Percentiles rank a stretch among this genome's conserved stretches.
These are phyloP conservation scores for Notechis scutatus DNA, from an alignment of 2,113 vertebrate species.

Conservation along the genomic window DNA sequence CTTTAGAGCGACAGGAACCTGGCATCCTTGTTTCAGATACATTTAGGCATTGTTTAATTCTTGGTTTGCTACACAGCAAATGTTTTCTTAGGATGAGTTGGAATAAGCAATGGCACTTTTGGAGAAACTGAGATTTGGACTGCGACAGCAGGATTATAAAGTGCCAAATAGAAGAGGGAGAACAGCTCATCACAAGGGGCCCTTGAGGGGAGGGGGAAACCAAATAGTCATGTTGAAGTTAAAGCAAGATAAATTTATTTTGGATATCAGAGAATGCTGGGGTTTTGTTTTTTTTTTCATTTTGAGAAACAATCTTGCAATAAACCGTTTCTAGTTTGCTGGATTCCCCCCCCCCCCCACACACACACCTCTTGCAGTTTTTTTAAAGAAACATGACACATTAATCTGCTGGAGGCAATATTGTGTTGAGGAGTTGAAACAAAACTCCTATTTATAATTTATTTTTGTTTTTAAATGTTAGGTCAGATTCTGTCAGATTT, in stretches of 20 bases:
- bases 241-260: background rate
- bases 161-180: background rate
- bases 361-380: background rate
- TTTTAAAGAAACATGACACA: background rate
- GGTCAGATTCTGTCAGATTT: background rate
- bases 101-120: background rate
- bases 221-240: background rate
- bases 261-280: background rate
- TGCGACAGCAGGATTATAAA: background rate
- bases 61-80: background rate
- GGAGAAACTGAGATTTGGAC: background rate
- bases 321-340: background rate
- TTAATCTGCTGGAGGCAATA: background rate
- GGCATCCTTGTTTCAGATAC: background rate
- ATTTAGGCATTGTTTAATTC: background rate
- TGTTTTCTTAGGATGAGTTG: background rate
- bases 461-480: background rate
- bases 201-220: background rate
- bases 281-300: background rate
- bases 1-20: background rate
- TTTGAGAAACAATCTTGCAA: constrained; percentile 5
- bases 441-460: background rate
- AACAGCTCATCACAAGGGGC: background rate
- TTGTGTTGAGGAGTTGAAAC: background rate
- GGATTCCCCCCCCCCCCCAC: no score